phyloP scores from a whole-genome alignment of 2,888 invertebrate genomes.

The Macropis europaea region DNA sequence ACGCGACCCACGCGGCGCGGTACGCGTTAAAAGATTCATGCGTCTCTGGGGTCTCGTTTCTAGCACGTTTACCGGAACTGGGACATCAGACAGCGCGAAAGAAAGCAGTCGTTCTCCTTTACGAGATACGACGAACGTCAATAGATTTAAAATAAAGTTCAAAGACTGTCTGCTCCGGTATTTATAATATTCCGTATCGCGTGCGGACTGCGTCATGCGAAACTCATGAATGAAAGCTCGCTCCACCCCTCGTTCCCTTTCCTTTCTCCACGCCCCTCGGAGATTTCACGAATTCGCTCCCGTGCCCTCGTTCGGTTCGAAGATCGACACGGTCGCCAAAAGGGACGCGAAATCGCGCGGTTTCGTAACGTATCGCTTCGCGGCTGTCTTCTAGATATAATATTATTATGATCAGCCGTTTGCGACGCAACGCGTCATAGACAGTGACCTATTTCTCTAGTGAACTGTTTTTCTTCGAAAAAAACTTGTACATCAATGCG shows the following conservation, averaged over 20 bases:
- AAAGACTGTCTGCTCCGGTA: not conserved
- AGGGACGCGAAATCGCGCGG: conserved; percentile 14
- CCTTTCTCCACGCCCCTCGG: conserved; percentile 5
- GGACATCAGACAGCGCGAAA: too few species aligned
- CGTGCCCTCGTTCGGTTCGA: conserved; percentile 36
- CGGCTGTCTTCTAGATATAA: not conserved
- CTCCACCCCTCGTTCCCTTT: not conserved
- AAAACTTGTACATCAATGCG: too few species aligned
- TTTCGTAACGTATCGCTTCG: conserved; percentile 29
- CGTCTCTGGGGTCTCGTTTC: too few species aligned
- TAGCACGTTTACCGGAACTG: too few species aligned
- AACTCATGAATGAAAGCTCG: conserved; percentile 44
- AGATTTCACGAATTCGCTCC: not conserved
- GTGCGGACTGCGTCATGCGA: conserved; percentile 17
- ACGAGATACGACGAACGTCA: not conserved
- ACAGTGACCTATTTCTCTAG: conserved; percentile 18
- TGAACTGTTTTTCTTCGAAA: too few species aligned
- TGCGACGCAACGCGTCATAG: conserved; percentile 1
- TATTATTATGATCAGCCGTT: conserved; percentile 21
- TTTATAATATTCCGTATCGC: conserved; percentile 7
- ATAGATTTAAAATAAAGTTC: not conserved
- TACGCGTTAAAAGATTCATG: too few species aligned
- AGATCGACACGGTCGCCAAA: conserved; percentile 32
- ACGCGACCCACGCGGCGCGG: too few species aligned
- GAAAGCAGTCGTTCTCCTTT: not conserved